Evolutionary conservation across 1,140 invertebrate genomes (phyloP).

Genomic region (Eubasilissa regina): DNA sequence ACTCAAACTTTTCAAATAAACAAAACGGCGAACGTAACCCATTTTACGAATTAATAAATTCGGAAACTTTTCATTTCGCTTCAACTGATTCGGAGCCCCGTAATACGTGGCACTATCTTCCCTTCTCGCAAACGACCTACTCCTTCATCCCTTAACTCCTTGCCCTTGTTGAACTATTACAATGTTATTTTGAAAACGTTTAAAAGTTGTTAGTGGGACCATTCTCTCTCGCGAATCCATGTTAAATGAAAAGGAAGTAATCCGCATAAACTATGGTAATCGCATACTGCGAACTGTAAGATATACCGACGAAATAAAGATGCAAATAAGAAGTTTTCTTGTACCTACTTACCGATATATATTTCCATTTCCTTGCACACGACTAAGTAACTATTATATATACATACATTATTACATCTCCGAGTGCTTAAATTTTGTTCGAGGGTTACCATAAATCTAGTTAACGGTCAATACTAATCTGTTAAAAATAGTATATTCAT

Average conservation of each 20-base stretch:
- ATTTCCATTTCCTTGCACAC: too few relatives aligned
- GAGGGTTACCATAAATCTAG: too few relatives aligned
- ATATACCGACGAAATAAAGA: conserved; percentile 52
- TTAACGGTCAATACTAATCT: too few relatives aligned
- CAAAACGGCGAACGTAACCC: conserved; percentile 34
- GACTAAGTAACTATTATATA: too few relatives aligned
- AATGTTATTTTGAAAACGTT: conserved; percentile 59
- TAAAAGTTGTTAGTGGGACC: conserved; percentile 52
- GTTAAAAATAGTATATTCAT: too few relatives aligned
- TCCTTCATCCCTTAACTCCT: conserved; percentile 40
- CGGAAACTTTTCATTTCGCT: conserved; percentile 43
- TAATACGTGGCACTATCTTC: conserved; percentile 22
- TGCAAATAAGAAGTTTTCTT: conserved; percentile 54
- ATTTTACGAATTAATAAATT: conserved; percentile 35
- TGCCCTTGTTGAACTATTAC: conserved; percentile 23
- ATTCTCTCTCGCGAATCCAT: conserved; percentile 45
- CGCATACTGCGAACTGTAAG: conserved; percentile 40
- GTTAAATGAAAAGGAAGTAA: conserved; percentile 59
- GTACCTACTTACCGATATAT: neutral
- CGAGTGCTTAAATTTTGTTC: too few relatives aligned
- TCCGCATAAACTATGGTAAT: conserved; percentile 44
- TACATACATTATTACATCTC: too few relatives aligned
- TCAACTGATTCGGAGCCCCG: conserved; percentile 25
- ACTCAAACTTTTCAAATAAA: conserved; percentile 35
- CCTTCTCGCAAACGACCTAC: conserved; percentile 14